These are phyloP conservation scores for Leptatherina wallacei DNA, from an alignment of 2,797 vertebrate species.

Conservation along the genomic window DNA sequence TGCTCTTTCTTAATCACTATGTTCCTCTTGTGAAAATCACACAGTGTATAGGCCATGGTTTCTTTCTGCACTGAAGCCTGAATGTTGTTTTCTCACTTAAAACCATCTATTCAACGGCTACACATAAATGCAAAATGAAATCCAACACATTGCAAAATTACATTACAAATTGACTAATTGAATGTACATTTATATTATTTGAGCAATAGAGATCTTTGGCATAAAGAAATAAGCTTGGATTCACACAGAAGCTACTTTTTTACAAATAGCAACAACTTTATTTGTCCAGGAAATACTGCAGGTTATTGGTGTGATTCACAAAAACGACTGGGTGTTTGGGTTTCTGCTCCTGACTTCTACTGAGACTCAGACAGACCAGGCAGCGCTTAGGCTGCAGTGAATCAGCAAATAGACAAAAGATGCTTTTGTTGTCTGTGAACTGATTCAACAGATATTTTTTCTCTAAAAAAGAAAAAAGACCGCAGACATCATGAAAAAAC, in stretches of 20 bases:
- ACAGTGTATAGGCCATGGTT: no score
- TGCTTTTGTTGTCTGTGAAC: background rate
- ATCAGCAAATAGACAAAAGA: slow-evolving; percentile 4
- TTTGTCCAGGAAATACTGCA: background rate
- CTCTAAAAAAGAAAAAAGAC: background rate
- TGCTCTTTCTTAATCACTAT: no score
- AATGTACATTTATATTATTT: no score
- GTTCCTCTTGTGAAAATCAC: no score
- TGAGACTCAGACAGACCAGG: background rate
- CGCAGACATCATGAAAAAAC: background rate
- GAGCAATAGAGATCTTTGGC: background rate
- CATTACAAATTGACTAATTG: no score
- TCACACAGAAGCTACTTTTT: background rate
- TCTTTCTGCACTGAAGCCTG: no score
- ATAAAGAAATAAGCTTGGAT: background rate
- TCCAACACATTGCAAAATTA: background rate
- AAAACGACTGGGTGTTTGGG: background rate
- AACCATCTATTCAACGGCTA: background rate
- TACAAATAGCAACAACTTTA: background rate
- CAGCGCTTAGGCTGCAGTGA: background rate
- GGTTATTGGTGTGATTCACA: background rate
- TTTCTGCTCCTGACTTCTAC: background rate
- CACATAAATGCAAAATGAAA: background rate
- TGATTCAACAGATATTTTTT: background rate
- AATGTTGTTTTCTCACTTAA: background rate